Percentiles rank a stretch among this genome's conserved stretches.
phyloP scores from a whole-genome alignment of 2,113 vertebrate species.

The Apodemus sylvaticus region DNA sequence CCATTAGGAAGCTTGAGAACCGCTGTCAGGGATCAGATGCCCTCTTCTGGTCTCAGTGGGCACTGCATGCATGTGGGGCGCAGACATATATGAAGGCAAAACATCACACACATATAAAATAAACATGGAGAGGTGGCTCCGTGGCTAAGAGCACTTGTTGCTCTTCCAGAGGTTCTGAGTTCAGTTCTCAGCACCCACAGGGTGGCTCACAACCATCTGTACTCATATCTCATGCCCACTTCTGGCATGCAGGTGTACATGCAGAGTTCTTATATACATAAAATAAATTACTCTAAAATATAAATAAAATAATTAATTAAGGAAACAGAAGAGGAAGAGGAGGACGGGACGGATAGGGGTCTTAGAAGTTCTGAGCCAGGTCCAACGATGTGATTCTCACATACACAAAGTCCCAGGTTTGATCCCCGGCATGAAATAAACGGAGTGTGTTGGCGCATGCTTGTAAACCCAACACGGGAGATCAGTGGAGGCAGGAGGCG shows the following conservation, averaged over 20 bases:
- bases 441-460: no score
- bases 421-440: not conserved
- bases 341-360: not conserved
- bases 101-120: not conserved
- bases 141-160: not conserved
- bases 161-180: not conserved
- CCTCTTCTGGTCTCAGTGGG: not conserved
- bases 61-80: not conserved
- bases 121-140: not conserved
- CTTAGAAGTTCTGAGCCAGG: not conserved
- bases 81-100: not conserved
- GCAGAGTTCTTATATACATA: not conserved
- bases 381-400: not conserved
- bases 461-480: no score
- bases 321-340: not conserved
- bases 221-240: not conserved
- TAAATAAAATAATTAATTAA: not conserved
- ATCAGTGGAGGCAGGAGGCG: not conserved
- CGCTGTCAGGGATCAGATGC: not conserved
- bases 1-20: not conserved
- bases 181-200: not conserved
- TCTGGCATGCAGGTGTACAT: not conserved
- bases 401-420: not conserved
- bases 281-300: not conserved
- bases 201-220: not conserved